Conservation (phyloP, 92 coral and sea anemone genomes). For the Porites lobata region DNA sequence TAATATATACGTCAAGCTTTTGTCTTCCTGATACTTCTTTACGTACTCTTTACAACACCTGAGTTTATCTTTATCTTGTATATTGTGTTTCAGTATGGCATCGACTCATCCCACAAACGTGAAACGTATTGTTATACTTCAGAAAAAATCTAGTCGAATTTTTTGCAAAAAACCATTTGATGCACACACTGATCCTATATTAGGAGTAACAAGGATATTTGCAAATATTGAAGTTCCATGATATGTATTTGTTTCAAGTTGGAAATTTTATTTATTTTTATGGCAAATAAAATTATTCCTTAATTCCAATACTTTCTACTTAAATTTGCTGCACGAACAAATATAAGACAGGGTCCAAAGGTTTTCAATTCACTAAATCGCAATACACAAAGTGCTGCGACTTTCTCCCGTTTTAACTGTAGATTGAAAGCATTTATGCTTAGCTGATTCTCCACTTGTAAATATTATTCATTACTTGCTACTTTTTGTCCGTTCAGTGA, state of each 20-base stretch:
- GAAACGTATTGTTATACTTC: background rate
- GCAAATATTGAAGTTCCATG: background rate
- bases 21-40: no score
- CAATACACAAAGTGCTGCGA: background rate
- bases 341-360: background rate
- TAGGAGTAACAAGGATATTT: background rate
- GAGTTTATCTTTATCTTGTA: no score
- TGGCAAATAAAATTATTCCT: background rate
- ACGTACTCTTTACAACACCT: no score
- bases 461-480: no score
- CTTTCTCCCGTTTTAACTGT: background rate
- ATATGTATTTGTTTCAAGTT: background rate
- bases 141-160: background rate
- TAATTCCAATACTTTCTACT: background rate
- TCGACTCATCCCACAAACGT: slow-evolving; percentile 2
- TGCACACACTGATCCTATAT: slow-evolving; percentile 3
- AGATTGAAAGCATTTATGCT: no score
- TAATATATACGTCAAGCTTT: no score
- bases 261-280: background rate
- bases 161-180: background rate
- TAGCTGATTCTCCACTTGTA: no score
- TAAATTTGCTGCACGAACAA: background rate
- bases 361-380: background rate
- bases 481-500: no score
- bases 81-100: background rate